phyloP scores from a whole-genome alignment of 2,888 invertebrate species.

The Myopa testacea region DNA sequence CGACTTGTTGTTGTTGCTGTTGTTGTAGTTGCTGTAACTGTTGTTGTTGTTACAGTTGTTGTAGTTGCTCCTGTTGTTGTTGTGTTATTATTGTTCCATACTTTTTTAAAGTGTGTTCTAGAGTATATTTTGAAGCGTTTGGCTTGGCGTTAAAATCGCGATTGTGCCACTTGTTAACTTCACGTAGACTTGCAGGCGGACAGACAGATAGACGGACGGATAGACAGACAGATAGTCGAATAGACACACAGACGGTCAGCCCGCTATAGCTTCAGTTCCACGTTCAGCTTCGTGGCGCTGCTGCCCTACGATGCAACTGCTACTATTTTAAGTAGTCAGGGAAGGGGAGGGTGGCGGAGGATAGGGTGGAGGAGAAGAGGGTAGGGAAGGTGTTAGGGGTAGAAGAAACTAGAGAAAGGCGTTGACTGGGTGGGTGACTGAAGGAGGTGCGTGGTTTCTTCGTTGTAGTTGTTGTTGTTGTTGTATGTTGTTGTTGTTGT shows the following conservation, averaged over 20 bases:
- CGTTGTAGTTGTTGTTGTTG: too few relatives aligned
- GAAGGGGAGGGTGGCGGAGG: too few relatives aligned
- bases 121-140: constrained; percentile 30
- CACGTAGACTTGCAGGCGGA: constrained; percentile 2
- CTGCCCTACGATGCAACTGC: background rate
- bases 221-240: too few relatives aligned
- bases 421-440: background rate
- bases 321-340: constrained; percentile 9
- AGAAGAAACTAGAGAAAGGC: background rate
- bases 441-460: constrained; percentile 26
- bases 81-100: constrained; percentile 33
- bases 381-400: background rate
- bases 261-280: background rate
- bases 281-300: background rate
- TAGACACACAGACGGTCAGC: background rate
- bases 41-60: background rate
- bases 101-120: constrained; percentile 1
- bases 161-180: constrained; percentile 33
- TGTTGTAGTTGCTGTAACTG: constrained; percentile 30
- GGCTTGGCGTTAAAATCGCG: constrained; percentile 32
- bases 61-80: constrained; percentile 1
- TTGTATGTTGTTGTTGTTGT: constrained; percentile 25
- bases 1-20: constrained; percentile 28
- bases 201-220: too few relatives aligned
- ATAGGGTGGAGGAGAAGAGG: too few relatives aligned